These are phyloP conservation scores for Megaustenia siamemsis DNA, from an alignment of 2,888 invertebrate species.

Conservation along the genomic window DNA sequence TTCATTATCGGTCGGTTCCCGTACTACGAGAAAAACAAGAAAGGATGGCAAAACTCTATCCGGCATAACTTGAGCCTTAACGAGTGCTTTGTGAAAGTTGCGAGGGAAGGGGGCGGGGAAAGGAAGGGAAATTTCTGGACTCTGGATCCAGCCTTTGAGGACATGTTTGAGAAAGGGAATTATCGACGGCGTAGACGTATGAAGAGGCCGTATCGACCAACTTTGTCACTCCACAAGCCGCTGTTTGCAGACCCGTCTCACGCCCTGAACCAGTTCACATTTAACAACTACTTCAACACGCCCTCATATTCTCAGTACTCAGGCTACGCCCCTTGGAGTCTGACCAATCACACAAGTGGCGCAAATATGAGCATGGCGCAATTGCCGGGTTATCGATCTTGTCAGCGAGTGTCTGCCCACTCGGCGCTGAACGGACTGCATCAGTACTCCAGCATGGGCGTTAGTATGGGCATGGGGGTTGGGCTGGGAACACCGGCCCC, in stretches of 20 bases:
- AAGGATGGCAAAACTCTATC: constrained; percentile 99
- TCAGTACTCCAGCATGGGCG: constrained; percentile 45
- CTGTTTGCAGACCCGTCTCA: constrained; percentile 75
- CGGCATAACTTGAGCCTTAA: constrained; percentile 95
- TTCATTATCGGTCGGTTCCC: constrained; percentile 97
- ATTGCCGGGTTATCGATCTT: constrained; percentile 47
- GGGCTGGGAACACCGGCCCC: constrained; percentile 45
- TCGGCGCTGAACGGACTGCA: constrained; percentile 50
- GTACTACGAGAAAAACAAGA: constrained; percentile 98
- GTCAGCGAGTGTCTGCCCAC: constrained; percentile 39
- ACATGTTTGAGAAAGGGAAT: constrained; percentile 99
- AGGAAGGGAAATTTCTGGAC: constrained; percentile 96
- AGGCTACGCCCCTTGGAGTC: constrained; percentile 45
- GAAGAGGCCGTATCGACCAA: constrained; percentile 84
- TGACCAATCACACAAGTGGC: constrained; percentile 31
- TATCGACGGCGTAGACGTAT: constrained; percentile 96
- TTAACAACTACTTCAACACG: constrained; percentile 67
- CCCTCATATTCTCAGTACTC: constrained; percentile 57
- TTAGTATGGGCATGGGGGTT: constrained; percentile 44
- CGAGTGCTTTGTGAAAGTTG: constrained; percentile 99
- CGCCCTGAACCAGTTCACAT: constrained; percentile 68
- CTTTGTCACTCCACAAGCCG: constrained; percentile 74
- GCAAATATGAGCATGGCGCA: constrained; percentile 47
- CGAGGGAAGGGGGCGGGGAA: constrained; percentile 96
- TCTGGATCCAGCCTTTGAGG: constrained; percentile 96